Base-by-base conservation (phyloP, 2,113 vertebrate species). In the Epinephelus lanceolatus region DNA sequence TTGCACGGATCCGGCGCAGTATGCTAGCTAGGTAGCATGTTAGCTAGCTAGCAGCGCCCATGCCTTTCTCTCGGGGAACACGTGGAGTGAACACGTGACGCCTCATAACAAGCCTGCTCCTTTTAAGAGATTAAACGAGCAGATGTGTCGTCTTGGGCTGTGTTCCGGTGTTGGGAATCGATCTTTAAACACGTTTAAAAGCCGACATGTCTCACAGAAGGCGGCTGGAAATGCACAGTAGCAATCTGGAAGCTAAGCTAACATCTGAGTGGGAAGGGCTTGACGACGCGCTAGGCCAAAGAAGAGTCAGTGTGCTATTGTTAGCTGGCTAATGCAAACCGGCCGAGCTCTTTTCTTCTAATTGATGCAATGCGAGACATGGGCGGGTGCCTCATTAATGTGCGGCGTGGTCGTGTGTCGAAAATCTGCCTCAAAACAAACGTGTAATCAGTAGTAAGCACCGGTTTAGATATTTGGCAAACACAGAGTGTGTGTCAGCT, bases 21-120 rank as follows among this genome's bases (percentile, higher is more conserved):
- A 9, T 13, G 8, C 7, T 12, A 15, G 78, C 74, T 49, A 49
- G 42, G 30, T 37, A 33, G 52, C 71, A 49, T 42, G 70, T n/a
- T 45, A 56, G 57, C 75, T 19, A 73, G 83, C 60, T 71, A 83
- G 52, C 75, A 53, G 69, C 76, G 60, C 15, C 78, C 92, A 94
- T 91, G 90, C 87, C 81, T 88, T 87, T 88, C 84, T 86, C 77
- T 74, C 47, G 81, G 79, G 88, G 84, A 93, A 94, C 95, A 96
- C 95, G 95, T 96, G 95, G 93, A 95, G 87, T 85, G 73, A 92
- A 92, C 95, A 96, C 94, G 94, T 95, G 95, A 95, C 15, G 81
- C 70, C 81, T 86, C 90, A 95, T 10, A 94, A 94, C 91, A 94
- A 94, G 90, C 82, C 77, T 77, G 74, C 67, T 56, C 27, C 1